Percentiles rank a stretch among this genome's conserved stretches.
Conservation (phyloP, 2,113 vertebrate genomes). For the Lasiurus cinereus region DNA sequence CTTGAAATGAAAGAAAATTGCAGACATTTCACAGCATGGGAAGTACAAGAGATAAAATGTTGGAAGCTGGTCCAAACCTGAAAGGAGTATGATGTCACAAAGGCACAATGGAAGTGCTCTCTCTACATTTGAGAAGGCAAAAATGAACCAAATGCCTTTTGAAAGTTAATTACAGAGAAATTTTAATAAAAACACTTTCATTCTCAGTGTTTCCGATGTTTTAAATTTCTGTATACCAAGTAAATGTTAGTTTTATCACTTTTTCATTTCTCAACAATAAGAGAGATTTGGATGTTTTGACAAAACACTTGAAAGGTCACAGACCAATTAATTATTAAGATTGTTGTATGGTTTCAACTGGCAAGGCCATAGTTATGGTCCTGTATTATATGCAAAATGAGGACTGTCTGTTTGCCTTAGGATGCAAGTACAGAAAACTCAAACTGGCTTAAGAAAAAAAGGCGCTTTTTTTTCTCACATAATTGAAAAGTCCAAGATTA, state of each 20-base stretch:
- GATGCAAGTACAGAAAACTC: neutral
- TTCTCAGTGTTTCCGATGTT: slow-evolving; percentile 44
- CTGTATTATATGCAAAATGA: neutral
- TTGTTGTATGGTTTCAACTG: neutral
- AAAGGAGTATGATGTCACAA: neutral
- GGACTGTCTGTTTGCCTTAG: neutral
- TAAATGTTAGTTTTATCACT: neutral
- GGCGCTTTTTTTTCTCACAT: neutral
- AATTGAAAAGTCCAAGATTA: neutral
- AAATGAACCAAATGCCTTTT: neutral
- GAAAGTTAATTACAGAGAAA: neutral
- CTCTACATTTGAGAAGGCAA: neutral
- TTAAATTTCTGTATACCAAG: neutral
- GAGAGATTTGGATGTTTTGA: neutral
- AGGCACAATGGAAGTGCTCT: neutral
- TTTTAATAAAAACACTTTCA: neutral
- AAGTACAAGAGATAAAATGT: neutral
- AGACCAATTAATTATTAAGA: neutral
- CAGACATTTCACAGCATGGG: neutral
- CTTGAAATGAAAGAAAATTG: neutral
- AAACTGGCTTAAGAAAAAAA: neutral
- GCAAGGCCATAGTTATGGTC: neutral
- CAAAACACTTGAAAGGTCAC: neutral
- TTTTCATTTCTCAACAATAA: neutral
- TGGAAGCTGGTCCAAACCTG: neutral